A percentile compares a stretch with the other conserved stretches of the same genome.
phyloP scores from a whole-genome alignment of 2,888 invertebrate genomes.

The Ochlodes sylvanus region DNA sequence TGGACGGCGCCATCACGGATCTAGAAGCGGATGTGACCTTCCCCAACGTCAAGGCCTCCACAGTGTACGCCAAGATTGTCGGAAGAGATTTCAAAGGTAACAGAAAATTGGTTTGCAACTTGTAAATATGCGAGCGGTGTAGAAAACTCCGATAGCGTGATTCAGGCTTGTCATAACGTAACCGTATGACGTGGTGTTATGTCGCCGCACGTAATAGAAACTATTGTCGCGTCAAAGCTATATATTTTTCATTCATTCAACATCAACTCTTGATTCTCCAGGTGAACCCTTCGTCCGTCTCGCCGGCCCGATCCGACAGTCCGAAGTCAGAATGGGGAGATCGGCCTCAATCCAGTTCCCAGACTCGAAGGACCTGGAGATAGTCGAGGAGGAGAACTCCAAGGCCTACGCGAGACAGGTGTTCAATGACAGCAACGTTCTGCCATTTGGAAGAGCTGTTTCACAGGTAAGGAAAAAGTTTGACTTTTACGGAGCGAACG shows the following conservation, averaged over 20 bases:
- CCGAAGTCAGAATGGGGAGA: constrained; percentile 63
- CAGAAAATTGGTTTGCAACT: too few species aligned
- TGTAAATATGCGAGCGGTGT: too few species aligned
- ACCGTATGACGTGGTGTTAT: too few species aligned
- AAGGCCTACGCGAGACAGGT: constrained; percentile 51
- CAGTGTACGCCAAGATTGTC: constrained; percentile 70
- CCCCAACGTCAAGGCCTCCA: constrained; percentile 61
- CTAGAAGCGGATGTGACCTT: constrained; percentile 57
- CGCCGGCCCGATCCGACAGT: constrained; percentile 64
- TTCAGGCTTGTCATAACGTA: too few species aligned
- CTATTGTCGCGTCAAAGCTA: too few species aligned
- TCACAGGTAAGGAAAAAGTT: constrained; percentile 61
- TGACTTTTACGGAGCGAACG: too few species aligned
- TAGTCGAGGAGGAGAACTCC: constrained; percentile 58
- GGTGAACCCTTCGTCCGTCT: constrained; percentile 75
- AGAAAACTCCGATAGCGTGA: too few species aligned
- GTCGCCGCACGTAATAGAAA: too few species aligned
- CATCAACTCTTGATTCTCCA: constrained; percentile 46
- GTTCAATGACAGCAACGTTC: constrained; percentile 58
- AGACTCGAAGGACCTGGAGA: constrained; percentile 61
- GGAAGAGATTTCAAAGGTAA: constrained; percentile 74
- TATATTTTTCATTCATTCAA: too few species aligned
- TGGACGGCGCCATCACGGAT: constrained; percentile 39
- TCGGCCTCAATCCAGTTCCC: constrained; percentile 64
- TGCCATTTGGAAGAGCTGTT: constrained; percentile 57